A percentile compares a stretch with the other conserved stretches of the same genome.
phyloP scores from a whole-genome alignment of 2,797 vertebrate species.

The Crenichthys baileyi region DNA sequence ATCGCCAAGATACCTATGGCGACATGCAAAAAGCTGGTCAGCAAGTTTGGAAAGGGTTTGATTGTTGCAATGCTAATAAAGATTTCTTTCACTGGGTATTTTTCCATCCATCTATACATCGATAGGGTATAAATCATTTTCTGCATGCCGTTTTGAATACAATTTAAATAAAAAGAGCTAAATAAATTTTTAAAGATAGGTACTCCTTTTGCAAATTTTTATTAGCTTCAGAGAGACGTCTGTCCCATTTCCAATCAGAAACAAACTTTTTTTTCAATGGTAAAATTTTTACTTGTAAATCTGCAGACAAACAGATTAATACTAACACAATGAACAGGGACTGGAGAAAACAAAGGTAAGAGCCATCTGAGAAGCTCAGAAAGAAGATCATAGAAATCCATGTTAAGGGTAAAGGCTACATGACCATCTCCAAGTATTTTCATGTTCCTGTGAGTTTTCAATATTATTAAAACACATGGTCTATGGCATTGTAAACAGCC shows the following conservation, averaged over 20 bases:
- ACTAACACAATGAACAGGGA: not conserved
- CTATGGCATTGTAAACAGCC: not conserved
- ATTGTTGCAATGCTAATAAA: no score
- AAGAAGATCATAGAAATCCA: not conserved
- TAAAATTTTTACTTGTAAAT: not conserved
- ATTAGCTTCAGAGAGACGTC: not conserved
- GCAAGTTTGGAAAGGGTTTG: no score
- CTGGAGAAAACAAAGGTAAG: not conserved
- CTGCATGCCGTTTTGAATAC: no score
- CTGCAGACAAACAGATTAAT: not conserved
- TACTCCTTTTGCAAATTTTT: not conserved
- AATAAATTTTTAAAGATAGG: not conserved
- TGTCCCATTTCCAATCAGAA: not conserved
- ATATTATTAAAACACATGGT: not conserved
- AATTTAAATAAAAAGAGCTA: no score
- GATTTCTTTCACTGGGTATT: no score
- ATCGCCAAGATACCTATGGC: no score
- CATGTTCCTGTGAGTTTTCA: not conserved
- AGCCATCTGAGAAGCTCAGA: not conserved
- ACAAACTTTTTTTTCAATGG: not conserved
- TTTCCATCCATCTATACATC: no score
- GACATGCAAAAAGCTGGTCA: no score
- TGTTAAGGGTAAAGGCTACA: slow-evolving; percentile 1
- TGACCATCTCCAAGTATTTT: not conserved
- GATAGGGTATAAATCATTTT: no score